Base-by-base conservation (phyloP, 2,888 invertebrate genomes). In the Ophion ellenae region DNA sequence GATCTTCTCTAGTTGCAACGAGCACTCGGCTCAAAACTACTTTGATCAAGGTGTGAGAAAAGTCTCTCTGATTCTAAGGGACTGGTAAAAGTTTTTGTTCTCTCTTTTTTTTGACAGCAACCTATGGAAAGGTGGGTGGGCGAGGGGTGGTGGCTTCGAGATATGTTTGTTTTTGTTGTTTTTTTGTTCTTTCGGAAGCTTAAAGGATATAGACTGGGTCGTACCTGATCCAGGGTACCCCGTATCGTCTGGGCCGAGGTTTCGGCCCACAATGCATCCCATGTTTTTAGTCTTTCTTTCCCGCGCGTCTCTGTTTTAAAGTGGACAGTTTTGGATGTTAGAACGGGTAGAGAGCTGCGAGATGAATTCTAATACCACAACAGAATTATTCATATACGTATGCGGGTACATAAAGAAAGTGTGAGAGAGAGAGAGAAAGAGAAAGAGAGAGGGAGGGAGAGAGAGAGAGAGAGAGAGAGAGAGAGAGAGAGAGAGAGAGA, bases 181-280 rank as follows among this genome's bases (percentile, higher is more conserved):
- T 73, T 45, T 14, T 75, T 61, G 66, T 76, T 53, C 70, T 76
- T 63, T 63, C 79, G 91, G 87, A 91, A 90, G 90, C 91, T 90
- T 91, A 91, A 91, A 91, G 92, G 92, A 92, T 92, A 92, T 91
- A 91, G 90, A 91, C 92, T 93, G 93, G 93, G 92, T 93, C 93
- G 92, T 93, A 93, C 93, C 93, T 93, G 93, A 92, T 93, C 93
- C 93, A 93, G 93, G 93, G 92, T 93, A 92, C 92, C 93, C 93
- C 89, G 93, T 93, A 93, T 93, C 92, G 93, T 93, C 92, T 92
- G 93, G 92, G 93, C 93, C 93, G 92, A 93, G 92, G 93, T 93
- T 92, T 92, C 92, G 92, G 92, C 93, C 93, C 92, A 91, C 91
- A 93, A 93, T 93, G 93, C 93, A 93, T 93, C 93, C 93, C 93